Evolutionary conservation across 1,140 invertebrate genomes (phyloP).

Genomic region (Drosophila eugracilis): DNA sequence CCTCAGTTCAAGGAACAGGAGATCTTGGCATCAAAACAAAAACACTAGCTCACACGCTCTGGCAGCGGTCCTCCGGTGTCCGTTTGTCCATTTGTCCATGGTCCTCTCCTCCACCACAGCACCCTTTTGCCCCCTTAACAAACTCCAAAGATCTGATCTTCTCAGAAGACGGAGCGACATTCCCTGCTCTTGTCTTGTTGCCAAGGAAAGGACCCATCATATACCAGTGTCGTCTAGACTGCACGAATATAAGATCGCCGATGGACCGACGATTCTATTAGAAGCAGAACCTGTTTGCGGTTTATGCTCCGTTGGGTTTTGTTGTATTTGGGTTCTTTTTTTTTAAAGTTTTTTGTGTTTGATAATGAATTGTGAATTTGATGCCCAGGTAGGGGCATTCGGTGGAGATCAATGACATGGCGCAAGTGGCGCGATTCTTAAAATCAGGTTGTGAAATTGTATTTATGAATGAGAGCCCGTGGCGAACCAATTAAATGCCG

Average conservation of each 20-base stretch:
- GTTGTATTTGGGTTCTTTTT: slow-evolving; percentile 7
- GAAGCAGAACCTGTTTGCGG: slow-evolving; percentile 68
- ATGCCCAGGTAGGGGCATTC: slow-evolving; percentile 51
- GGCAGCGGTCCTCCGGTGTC: slow-evolving; percentile 26
- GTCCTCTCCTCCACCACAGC: slow-evolving; percentile 5
- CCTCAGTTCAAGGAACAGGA: slow-evolving; percentile 72
- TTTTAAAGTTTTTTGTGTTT: slow-evolving; percentile 17
- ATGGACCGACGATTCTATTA: slow-evolving; percentile 54
- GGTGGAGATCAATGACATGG: slow-evolving; percentile 70
- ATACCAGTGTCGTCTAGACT: slow-evolving; percentile 66
- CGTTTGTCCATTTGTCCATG: slow-evolving; percentile 7
- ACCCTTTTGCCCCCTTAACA: neutral
- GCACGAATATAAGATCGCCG: slow-evolving; percentile 41
- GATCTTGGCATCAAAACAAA: slow-evolving; percentile 49
- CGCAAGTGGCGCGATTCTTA: slow-evolving; percentile 68
- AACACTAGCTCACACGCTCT: slow-evolving; percentile 50
- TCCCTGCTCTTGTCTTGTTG: slow-evolving; percentile 51
- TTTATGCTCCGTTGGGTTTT: slow-evolving; percentile 35
- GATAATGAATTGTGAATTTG: slow-evolving; percentile 40
- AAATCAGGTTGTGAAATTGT: slow-evolving; percentile 77
- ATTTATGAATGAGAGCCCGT: slow-evolving; percentile 70
- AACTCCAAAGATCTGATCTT: slow-evolving; percentile 14
- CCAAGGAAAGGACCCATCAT: slow-evolving; percentile 54
- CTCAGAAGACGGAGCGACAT: slow-evolving; percentile 43
- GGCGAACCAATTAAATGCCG: slow-evolving; percentile 53